These are phyloP conservation scores for Chalcis sispes DNA, from an alignment of 2,888 invertebrate species.

Conservation along the genomic window DNA sequence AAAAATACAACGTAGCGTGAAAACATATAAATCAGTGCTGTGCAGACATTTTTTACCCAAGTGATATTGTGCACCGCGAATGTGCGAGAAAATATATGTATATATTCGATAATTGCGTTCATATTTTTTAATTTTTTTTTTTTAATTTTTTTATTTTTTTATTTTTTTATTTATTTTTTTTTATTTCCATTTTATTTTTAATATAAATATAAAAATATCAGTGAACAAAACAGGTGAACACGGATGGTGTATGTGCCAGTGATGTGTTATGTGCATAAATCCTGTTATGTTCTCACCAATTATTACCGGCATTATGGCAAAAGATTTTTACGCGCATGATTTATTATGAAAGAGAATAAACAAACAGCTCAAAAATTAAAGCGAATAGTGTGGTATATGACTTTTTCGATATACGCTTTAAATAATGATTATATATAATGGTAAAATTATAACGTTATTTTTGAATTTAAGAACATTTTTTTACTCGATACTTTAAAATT, in stretches of 20 bases:
- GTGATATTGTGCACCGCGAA: constrained; percentile 37
- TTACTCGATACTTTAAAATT: no score
- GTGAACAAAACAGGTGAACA: constrained; percentile 36
- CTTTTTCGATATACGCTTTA: no score
- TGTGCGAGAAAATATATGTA: constrained; percentile 18
- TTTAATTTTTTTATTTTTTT: constrained; percentile 22
- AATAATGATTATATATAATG: no score
- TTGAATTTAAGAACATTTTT: background rate
- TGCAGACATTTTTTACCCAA: constrained; percentile 66
- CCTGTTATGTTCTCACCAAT: constrained; percentile 45
- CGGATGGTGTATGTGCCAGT: constrained; percentile 49
- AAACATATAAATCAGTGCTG: constrained; percentile 67
- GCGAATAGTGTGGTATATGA: no score
- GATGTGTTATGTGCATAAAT: constrained; percentile 48
- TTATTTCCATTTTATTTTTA: constrained; percentile 19
- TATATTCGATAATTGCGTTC: no score
- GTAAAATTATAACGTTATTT: no score
- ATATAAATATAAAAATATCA: no score
- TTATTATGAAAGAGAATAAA: no score
- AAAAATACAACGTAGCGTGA: constrained; percentile 20
- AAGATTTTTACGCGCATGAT: no score
- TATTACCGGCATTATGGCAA: constrained; percentile 57
- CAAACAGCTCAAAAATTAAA: background rate
- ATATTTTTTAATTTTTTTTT: background rate
- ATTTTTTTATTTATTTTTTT: constrained; percentile 8